These are phyloP conservation scores for Trididemnum miniatum DNA, from an alignment of 23 tunicate species.

Conservation along the genomic window DNA sequence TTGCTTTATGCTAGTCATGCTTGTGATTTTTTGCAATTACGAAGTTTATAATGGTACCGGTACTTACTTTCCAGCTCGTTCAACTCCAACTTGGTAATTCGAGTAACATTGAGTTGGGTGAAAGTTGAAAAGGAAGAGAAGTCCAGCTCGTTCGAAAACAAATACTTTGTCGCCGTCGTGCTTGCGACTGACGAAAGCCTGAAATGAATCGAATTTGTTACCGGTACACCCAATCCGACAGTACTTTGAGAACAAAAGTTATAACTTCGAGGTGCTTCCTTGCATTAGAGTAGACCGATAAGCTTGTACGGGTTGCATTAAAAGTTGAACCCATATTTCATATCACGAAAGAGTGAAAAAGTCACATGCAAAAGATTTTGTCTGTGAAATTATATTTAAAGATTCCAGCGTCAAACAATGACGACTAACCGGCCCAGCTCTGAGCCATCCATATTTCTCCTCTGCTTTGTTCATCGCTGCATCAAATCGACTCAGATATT, in stretches of 20 bases:
- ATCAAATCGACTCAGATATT: conserved; percentile 73
- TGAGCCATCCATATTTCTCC: conserved; percentile 77
- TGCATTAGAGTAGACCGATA: too few species aligned
- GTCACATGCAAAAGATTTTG: background rate
- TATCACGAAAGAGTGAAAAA: too few species aligned
- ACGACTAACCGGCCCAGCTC: conserved; percentile 51
- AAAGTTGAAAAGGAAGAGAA: conserved; percentile 32
- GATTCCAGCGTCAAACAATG: too few species aligned
- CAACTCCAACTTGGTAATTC: conserved; percentile 34
- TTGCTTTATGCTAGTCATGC: too few species aligned
- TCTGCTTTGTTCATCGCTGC: conserved; percentile 69
- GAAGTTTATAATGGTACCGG: too few species aligned
- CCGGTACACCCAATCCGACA: too few species aligned
- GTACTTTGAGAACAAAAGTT: too few species aligned
- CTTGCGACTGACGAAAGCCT: conserved; percentile 37
- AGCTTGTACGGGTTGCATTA: too few species aligned
- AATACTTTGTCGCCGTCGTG: conserved; percentile 35
- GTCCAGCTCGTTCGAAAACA: conserved; percentile 28
- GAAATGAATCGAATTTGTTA: too few species aligned
- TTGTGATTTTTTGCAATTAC: too few species aligned
- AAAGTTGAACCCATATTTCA: background rate
- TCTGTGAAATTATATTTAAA: background rate
- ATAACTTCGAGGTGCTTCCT: too few species aligned
- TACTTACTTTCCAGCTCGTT: conserved; percentile 34
- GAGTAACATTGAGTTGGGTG: conserved; percentile 32